A percentile compares a stretch with the other conserved stretches of the same genome.
Conservation (phyloP, 2,888 invertebrate species). For the Caenorhabditis wallacei region DNA sequence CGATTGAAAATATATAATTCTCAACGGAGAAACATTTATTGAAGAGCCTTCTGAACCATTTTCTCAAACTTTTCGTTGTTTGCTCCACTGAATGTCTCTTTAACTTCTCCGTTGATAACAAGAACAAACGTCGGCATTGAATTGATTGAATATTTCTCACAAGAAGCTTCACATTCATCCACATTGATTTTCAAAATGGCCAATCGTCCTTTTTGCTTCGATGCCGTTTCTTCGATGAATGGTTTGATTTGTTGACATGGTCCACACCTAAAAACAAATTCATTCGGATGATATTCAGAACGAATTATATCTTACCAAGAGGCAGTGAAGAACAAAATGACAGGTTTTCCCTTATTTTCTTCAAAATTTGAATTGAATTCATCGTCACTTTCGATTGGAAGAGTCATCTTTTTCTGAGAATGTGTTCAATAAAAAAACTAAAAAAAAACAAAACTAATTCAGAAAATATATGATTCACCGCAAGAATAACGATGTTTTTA, state of each 20-base stretch:
- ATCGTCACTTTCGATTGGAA: slow-evolving; percentile 32
- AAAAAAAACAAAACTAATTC: not conserved
- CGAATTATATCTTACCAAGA: slow-evolving; percentile 29
- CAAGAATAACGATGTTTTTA: not conserved
- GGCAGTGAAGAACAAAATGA: slow-evolving; percentile 53
- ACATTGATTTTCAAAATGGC: slow-evolving; percentile 42
- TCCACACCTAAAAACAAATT: slow-evolving; percentile 41
- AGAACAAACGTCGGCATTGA: slow-evolving; percentile 51
- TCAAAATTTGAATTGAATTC: slow-evolving; percentile 36
- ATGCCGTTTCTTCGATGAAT: slow-evolving; percentile 12
- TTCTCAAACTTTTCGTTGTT: slow-evolving; percentile 19
- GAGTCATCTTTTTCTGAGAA: slow-evolving; percentile 8
- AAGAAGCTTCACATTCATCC: slow-evolving; percentile 17
- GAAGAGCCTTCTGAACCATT: slow-evolving; percentile 15
- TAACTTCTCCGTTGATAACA: slow-evolving; percentile 24
- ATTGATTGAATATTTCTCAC: slow-evolving; percentile 25
- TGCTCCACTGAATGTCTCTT: slow-evolving; percentile 32
- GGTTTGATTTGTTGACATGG: slow-evolving; percentile 47
- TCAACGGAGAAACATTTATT: not conserved
- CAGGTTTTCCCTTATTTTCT: slow-evolving; percentile 21
- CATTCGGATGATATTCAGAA: not conserved
- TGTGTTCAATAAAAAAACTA: not conserved
- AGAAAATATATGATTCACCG: not conserved
- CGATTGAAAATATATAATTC: not conserved
- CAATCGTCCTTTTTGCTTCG: slow-evolving; percentile 6